Percentiles rank a stretch among this genome's conserved stretches.
phyloP scores from a whole-genome alignment of 2,797 vertebrate species.

The Argentina silus region DNA sequence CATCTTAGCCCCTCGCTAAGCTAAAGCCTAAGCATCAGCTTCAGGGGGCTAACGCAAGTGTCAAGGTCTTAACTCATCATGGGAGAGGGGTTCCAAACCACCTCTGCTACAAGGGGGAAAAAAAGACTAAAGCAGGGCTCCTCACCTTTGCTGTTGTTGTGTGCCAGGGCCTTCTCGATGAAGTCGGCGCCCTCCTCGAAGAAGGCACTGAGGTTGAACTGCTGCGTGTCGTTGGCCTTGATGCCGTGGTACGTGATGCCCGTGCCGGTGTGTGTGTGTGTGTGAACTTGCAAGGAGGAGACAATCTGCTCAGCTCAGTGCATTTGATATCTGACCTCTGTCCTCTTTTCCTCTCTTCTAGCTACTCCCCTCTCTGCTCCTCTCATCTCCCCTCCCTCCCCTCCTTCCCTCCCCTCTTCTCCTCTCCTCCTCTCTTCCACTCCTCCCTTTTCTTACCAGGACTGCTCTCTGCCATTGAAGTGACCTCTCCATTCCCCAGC shows the following conservation, averaged over 20 bases:
- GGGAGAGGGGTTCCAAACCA: too few relatives aligned
- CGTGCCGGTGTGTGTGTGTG: slow-evolving; percentile 87
- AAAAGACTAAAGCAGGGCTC: background rate
- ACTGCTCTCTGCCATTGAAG: slow-evolving; percentile 48
- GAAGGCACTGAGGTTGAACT: slow-evolving; percentile 93
- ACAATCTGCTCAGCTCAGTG: slow-evolving; percentile 56
- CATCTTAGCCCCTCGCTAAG: too few relatives aligned
- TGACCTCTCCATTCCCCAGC: slow-evolving; percentile 56
- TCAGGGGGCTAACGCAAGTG: too few relatives aligned
- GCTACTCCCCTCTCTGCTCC: too few relatives aligned
- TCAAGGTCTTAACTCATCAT: too few relatives aligned
- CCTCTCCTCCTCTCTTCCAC: background rate
- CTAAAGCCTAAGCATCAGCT: too few relatives aligned
- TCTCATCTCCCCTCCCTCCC: background rate
- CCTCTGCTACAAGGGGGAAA: too few relatives aligned
- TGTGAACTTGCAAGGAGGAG: slow-evolving; percentile 99
- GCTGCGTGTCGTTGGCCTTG: slow-evolving; percentile 91
- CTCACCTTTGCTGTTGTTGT: slow-evolving; percentile 90
- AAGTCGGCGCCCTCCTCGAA: slow-evolving; percentile 96
- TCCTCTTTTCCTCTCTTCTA: slow-evolving; percentile 18
- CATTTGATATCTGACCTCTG: slow-evolving; percentile 59
- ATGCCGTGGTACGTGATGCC: slow-evolving; percentile 94
- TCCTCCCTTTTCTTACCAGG: slow-evolving; percentile 4
- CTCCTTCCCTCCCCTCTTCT: background rate
- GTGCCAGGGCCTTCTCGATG: slow-evolving; percentile 92